Percentiles rank a stretch among this genome's conserved stretches.
These are phyloP conservation scores for Ectropis crepuscularia DNA, from an alignment of 2,888 invertebrate species.

Conservation along the genomic window DNA sequence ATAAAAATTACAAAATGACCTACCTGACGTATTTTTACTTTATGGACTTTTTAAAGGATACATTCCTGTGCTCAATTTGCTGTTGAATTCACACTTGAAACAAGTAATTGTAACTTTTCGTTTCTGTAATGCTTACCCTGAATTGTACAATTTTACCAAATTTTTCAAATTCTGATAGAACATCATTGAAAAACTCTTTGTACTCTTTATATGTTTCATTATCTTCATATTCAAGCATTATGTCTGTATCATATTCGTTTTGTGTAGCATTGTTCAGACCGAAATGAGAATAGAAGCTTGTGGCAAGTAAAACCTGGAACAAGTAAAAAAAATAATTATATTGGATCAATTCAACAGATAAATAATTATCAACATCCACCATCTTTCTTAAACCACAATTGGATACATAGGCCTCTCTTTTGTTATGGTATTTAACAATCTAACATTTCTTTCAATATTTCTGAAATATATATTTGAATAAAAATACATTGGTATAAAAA, in stretches of 20 bases:
- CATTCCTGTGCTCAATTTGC: slow-evolving; percentile 11
- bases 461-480: too few relatives aligned
- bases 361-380: too few relatives aligned
- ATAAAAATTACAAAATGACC: slow-evolving; percentile 2
- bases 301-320: slow-evolving; percentile 86
- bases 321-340: slow-evolving; percentile 44
- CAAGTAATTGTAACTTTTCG: neutral
- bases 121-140: slow-evolving; percentile 79
- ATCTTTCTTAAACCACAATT: too few relatives aligned
- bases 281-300: slow-evolving; percentile 94
- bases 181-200: slow-evolving; percentile 93
- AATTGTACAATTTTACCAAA: slow-evolving; percentile 88
- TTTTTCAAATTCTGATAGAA: slow-evolving; percentile 91
- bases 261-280: slow-evolving; percentile 88
- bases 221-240: slow-evolving; percentile 93
- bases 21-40: neutral
- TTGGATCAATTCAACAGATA: neutral
- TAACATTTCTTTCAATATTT: too few relatives aligned
- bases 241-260: slow-evolving; percentile 93
- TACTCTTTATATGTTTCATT: slow-evolving; percentile 92
- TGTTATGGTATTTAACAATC: too few relatives aligned
- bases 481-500: too few relatives aligned
- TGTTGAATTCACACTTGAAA: neutral
- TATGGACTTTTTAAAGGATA: slow-evolving; percentile 38
- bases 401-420: too few relatives aligned